Evolutionary conservation across 2,888 invertebrate species (phyloP), one percentile per base, ranked within the genome.

Genomic region (Eucriotettix oculatus): DNA sequence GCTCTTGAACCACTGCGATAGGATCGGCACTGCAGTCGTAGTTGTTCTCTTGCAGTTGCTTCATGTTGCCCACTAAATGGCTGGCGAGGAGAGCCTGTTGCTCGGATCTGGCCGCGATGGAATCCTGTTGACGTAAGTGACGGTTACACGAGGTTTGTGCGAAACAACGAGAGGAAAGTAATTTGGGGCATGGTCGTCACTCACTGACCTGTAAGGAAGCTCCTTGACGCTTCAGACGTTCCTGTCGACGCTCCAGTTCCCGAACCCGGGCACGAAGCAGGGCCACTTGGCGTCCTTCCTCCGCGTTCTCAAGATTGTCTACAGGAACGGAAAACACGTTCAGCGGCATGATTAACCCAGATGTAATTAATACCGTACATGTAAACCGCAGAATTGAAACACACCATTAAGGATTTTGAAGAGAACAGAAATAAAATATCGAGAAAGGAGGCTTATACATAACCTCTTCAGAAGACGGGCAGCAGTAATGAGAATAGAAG

Each of bases 21-120:
- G 66, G 64, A 56, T 68, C 69, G 53, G 68, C 70, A n/a, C 14
- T 41, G 12, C 12, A 12, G 54, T 17, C 54, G 16, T 9, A 9
- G 54, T 29, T 58, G 29, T 42, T 73, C 61, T 74, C 73, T 67
- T 76, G 75, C 16, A 78, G 69, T 58, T 70, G 69, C 17, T 68
- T 65, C 61, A 78, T 68, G 66, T 74, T 74, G 41, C 72, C 71
- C 11, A 71, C 70, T 17, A 78, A 65, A 56, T 71, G 69, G 58
- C 69, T 71, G 5, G 74, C 71, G 40, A 75, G 68, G 55, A 70
- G 68, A 11, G 70, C 72, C 67, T 77, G 76, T 52, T 71, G 70
- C 57, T 72, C 71, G 17, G 68, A 69, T 61, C 69, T 70, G 10
- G 66, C 65, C 48, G 66, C 64, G 61, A 72, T 71, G 58, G 71